These are phyloP conservation scores for Oenanthe melanoleuca DNA, from an alignment of 2,113 vertebrate genomes.

Conservation along the genomic window DNA sequence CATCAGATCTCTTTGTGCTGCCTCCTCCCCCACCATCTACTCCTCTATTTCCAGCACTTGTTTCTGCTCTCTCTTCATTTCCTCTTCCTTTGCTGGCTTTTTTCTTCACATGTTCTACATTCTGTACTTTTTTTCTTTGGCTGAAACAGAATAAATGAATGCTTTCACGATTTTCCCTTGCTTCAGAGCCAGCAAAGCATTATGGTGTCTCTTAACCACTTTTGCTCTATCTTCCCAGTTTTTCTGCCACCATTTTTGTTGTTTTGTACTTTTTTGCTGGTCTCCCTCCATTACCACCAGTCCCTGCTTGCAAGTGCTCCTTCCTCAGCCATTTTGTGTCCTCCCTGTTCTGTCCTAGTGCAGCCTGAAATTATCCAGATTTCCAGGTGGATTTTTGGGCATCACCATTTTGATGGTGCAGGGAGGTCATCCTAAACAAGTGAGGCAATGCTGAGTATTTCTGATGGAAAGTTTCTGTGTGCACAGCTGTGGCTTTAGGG, in stretches of 20 bases:
- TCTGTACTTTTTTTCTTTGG: not conserved
- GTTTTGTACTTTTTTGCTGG: not conserved
- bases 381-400: not conserved
- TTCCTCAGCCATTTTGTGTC: not conserved
- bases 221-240: not conserved
- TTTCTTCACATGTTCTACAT: not conserved
- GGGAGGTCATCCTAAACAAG: not conserved
- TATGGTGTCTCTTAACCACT: not conserved
- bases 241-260: not conserved
- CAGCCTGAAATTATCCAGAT: not conserved
- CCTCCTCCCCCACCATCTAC: not conserved
- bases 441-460: not conserved
- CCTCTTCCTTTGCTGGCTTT: not conserved
- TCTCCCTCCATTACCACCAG: not conserved
- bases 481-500: not conserved
- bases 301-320: not conserved
- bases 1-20: slow-evolving; percentile 1
- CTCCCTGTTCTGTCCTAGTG: not conserved
- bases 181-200: not conserved
- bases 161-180: not conserved
- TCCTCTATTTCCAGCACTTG: not conserved
- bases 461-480: not conserved
- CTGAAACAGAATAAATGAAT: not conserved
- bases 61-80: not conserved
- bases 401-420: not conserved